phyloP scores from a whole-genome alignment of 2,888 invertebrate species.

The Drosophila eohydei region DNA sequence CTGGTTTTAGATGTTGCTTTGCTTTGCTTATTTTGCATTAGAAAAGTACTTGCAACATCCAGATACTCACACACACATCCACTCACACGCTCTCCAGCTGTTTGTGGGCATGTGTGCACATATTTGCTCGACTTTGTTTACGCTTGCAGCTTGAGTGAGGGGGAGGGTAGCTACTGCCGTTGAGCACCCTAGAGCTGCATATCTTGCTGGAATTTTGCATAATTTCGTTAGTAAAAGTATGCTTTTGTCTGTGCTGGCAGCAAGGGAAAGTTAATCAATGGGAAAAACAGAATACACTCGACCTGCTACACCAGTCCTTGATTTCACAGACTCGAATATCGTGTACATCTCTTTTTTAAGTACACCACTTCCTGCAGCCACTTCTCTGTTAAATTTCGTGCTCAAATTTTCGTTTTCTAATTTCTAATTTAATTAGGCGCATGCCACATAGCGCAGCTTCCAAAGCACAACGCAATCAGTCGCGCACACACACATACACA shows the following conservation, averaged over 20 bases:
- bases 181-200: conserved; percentile 15
- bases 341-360: not conserved
- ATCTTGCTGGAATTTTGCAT: conserved; percentile 55
- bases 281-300: conserved; percentile 25
- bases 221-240: conserved; percentile 64
- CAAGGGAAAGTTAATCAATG: conserved; percentile 55
- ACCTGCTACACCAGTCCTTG: conserved; percentile 25
- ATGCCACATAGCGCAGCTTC: conserved; percentile 42
- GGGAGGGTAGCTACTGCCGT: not conserved
- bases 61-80: conserved; percentile 13
- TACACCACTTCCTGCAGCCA: not conserved
- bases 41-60: conserved; percentile 39
- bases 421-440: conserved; percentile 77
- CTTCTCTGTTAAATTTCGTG: conserved; percentile 18
- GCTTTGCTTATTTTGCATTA: conserved; percentile 62
- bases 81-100: conserved; percentile 11
- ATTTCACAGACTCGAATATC: not conserved
- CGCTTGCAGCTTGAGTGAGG: conserved; percentile 6
- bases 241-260: conserved; percentile 50
- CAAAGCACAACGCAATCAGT: conserved; percentile 63
- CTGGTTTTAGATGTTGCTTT: conserved; percentile 39
- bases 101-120: conserved; percentile 47
- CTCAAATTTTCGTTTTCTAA: conserved; percentile 71
- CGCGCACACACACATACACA: conserved; percentile 18
- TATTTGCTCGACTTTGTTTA: conserved; percentile 65